Base-by-base conservation (phyloP, 2,888 invertebrate species). In the Heliconius ethilla region DNA sequence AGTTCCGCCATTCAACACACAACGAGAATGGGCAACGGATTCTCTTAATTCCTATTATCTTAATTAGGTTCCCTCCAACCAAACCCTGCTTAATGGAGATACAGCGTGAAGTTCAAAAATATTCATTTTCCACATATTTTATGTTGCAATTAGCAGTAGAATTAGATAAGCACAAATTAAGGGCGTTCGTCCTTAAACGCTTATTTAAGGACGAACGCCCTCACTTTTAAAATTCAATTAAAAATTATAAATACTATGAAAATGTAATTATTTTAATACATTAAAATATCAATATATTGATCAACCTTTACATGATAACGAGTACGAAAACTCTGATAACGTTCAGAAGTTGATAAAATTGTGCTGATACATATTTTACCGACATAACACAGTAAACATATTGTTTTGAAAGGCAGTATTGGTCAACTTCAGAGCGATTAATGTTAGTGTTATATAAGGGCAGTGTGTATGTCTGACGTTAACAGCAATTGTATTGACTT, bases 221-320 rank as follows among this genome's bases (percentile, higher is more conserved):
- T 18, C 7, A 51, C 59, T 22, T n/a, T 10, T 51, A 11, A n/a
- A 73, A 59, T 73, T 62, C 27, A 40, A 65, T 65, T 45, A 51
- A n/a, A 66, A 76, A 75, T 51, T 77, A 76, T 55, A 27, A 45
- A 25, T 59, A 59, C n/a, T 59, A n/a, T n/a, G 7, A 3, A 59
- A n/a, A 59, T 59, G 15, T 27, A 27, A 67, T 18, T 6, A 75
- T 72, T 69, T 65, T 51, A 59, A 75, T 63, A 74, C 40, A 74
- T 45, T 73, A 77, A 76, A 77, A 74, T 78, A 78, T 79, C 66
- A 74, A 81, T 76, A 78, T 89, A 91, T 91, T 91, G 91, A 90
- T 91, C 89, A 89, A 86, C 87, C 87, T 89, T 89, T 88, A 84
- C 29, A 66, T 77, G 92, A 92, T 92, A 92, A 91, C 87, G 85